Percentiles rank a stretch among this genome's conserved stretches.
These are phyloP conservation scores for Temnothorax rugatulus DNA, from an alignment of 2,888 invertebrate species.

Conservation along the genomic window DNA sequence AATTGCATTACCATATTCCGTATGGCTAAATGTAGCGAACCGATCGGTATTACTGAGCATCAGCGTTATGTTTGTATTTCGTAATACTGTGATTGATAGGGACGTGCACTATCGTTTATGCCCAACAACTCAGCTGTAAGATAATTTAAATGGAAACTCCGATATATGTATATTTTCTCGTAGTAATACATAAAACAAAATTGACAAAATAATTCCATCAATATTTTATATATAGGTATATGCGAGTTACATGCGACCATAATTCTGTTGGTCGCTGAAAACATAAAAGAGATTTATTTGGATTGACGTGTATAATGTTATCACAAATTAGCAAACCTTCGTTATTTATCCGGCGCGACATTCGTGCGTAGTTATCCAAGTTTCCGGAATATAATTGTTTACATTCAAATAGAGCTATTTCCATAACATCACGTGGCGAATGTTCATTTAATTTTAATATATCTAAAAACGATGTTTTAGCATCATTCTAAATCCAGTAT, in stretches of 20 bases:
- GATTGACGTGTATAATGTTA: neutral
- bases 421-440: neutral
- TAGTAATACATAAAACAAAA: neutral
- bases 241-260: neutral
- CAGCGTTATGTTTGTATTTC: constrained; percentile 51
- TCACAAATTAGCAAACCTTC: neutral
- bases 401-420: neutral
- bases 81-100: constrained; percentile 53
- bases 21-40: constrained; percentile 54
- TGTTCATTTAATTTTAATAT: no score
- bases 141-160: constrained; percentile 21
- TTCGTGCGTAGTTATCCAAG: neutral
- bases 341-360: neutral
- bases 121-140: constrained; percentile 4
- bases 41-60: constrained; percentile 48
- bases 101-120: constrained; percentile 33
- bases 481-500: neutral
- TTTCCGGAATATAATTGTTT: neutral
- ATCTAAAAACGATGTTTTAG: neutral
- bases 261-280: constrained; percentile 13
- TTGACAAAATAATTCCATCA: constrained; percentile 18
- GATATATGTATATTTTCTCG: constrained; percentile 17
- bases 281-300: constrained; percentile 22
- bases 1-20: constrained; percentile 57
- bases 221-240: constrained; percentile 1